Evolutionary conservation across 1,140 invertebrate species (phyloP).

Genomic region (Platorchestia sp.): DNA sequence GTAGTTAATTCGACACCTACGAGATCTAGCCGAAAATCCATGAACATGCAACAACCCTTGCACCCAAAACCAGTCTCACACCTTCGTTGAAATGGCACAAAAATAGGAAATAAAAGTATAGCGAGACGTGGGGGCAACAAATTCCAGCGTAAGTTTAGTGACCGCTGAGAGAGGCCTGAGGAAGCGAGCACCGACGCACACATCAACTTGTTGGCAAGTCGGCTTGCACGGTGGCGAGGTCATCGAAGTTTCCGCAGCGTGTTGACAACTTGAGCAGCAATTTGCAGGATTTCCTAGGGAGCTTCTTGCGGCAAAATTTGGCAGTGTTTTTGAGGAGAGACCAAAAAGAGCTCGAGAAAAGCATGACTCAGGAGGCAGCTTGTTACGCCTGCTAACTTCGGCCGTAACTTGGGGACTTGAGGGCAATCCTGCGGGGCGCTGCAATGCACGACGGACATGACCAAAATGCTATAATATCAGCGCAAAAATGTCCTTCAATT

Average conservation of each 20-base stretch:
- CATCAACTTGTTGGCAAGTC: background rate
- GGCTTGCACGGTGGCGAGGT: background rate
- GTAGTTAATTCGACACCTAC: background rate
- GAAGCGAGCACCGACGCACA: background rate
- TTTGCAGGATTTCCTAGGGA: constrained; percentile 27
- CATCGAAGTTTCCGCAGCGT: constrained; percentile 12
- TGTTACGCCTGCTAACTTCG: constrained; percentile 41
- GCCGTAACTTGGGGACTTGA: background rate
- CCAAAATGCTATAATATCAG: background rate
- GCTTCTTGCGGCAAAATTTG: constrained; percentile 8
- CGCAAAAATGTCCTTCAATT: background rate
- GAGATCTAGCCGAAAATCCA: too few species aligned
- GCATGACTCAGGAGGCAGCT: constrained; percentile 51
- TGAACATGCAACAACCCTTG: too few species aligned
- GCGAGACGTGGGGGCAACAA: background rate
- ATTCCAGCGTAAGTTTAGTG: background rate
- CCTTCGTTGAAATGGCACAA: background rate
- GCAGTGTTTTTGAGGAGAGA: constrained; percentile 10
- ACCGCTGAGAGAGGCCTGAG: background rate
- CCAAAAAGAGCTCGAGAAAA: background rate
- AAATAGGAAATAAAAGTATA: background rate
- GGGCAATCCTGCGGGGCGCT: background rate
- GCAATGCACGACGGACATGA: constrained; percentile 10
- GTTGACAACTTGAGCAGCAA: constrained; percentile 42
- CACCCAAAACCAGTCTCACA: background rate